Percentiles rank a stretch among this genome's conserved stretches.
Conservation (phyloP, 2,797 vertebrate species). For the Epinephelus awoara region DNA sequence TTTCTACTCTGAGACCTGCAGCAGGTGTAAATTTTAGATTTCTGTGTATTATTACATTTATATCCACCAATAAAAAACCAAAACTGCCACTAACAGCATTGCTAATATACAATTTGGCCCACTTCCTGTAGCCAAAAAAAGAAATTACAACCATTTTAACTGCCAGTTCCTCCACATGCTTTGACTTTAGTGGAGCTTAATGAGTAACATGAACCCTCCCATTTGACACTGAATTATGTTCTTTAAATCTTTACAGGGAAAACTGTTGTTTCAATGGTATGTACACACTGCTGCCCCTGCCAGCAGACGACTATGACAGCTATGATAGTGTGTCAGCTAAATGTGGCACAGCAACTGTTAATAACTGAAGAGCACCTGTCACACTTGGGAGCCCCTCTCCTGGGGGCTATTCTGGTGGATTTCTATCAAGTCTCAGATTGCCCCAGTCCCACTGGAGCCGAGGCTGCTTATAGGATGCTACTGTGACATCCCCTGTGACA, state of each 20-base stretch:
- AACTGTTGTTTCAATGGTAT: conserved; percentile 52
- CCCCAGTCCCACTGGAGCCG: conserved; percentile 73
- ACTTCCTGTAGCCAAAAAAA: conserved; percentile 10
- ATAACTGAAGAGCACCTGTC: conserved; percentile 84
- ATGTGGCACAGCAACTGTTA: conserved; percentile 78
- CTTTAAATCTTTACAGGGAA: conserved; percentile 45
- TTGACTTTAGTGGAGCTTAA: conserved; percentile 34
- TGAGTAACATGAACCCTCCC: not conserved
- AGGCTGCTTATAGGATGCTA: conserved; percentile 72
- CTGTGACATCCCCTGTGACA: not conserved
- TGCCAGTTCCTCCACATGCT: conserved; percentile 11
- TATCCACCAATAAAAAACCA: not conserved
- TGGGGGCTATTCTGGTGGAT: conserved; percentile 85
- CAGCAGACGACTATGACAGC: conserved; percentile 41
- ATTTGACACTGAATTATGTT: conserved; percentile 23
- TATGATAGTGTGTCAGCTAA: conserved; percentile 65
- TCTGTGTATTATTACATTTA: not conserved
- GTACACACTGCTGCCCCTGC: conserved; percentile 29
- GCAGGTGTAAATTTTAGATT: conserved; percentile 40
- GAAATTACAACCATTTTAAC: conserved; percentile 29
- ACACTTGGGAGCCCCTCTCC: conserved; percentile 63
- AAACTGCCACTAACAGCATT: not conserved
- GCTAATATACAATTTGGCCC: conserved; percentile 12
- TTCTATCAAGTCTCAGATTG: conserved; percentile 84
- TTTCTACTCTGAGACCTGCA: conserved; percentile 33